Percentiles rank a stretch among this genome's conserved stretches.
These are phyloP conservation scores for Caenorhabditis zanzibari DNA, from an alignment of 2,888 invertebrate species.

Conservation along the genomic window DNA sequence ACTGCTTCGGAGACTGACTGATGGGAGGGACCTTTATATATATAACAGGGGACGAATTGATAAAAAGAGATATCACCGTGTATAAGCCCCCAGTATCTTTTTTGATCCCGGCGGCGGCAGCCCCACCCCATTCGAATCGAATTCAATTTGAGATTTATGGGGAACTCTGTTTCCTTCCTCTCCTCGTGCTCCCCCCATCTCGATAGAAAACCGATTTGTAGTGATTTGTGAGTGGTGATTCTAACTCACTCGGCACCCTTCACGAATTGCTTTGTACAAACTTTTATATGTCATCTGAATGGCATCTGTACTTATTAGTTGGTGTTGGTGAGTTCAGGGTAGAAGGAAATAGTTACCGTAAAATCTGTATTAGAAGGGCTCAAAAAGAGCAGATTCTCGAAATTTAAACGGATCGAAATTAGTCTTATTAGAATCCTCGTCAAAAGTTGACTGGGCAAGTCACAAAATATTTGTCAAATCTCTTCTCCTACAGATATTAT, in stretches of 20 bases:
- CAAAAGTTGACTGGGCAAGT: too few species aligned
- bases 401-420: too few species aligned
- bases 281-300: conserved; percentile 15
- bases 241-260: conserved; percentile 20
- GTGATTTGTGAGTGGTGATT: conserved; percentile 56
- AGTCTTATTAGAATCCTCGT: too few species aligned
- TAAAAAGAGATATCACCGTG: conserved; percentile 44
- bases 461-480: too few species aligned
- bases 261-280: conserved; percentile 31
- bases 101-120: neutral
- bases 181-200: conserved; percentile 23
- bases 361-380: too few species aligned
- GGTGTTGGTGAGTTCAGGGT: conserved; percentile 56
- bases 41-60: conserved; percentile 32
- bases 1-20: neutral
- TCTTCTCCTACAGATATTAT: too few species aligned
- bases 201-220: conserved; percentile 51
- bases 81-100: neutral
- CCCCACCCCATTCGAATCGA: conserved; percentile 28
- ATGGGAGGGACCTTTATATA: conserved; percentile 20
- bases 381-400: too few species aligned
- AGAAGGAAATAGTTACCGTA: too few species aligned
- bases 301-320: conserved; percentile 60
- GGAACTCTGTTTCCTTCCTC: neutral
- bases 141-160: conserved; percentile 54